phyloP scores from a whole-genome alignment of 2,797 vertebrate genomes.

The Sebastes itinus region DNA sequence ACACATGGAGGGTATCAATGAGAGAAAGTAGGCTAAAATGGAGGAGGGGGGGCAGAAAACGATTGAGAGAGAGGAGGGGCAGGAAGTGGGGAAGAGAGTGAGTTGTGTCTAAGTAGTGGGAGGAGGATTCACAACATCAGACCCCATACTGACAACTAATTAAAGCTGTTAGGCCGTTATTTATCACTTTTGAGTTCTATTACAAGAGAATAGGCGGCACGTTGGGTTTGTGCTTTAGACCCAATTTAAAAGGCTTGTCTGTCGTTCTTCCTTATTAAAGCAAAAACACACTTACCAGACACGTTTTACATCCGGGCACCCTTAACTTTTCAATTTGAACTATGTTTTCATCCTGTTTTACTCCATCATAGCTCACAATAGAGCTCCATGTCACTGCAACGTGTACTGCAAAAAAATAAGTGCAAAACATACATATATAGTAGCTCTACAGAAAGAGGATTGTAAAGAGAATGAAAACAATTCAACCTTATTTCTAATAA shows the following conservation, averaged over 20 bases:
- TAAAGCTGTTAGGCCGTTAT: constrained; percentile 57
- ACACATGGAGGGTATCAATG: constrained; percentile 37
- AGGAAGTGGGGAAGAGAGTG: constrained; percentile 17
- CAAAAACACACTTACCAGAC: constrained; percentile 13
- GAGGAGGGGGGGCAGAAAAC: neutral
- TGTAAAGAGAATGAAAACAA: neutral
- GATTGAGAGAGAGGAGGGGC: constrained; percentile 1
- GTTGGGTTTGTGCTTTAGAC: constrained; percentile 4
- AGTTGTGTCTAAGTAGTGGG: constrained; percentile 16
- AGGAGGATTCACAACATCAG: constrained; percentile 43
- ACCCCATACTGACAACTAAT: constrained; percentile 53
- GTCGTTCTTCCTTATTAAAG: constrained; percentile 15
- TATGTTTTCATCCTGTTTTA: neutral
- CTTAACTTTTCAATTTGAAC: constrained; percentile 16
- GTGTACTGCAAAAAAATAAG: neutral
- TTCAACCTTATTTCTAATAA: neutral
- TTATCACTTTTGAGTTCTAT: constrained; percentile 40
- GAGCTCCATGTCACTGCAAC: neutral
- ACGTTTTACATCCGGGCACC: neutral
- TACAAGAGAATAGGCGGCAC: neutral
- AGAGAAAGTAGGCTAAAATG: constrained; percentile 44
- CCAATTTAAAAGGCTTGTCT: constrained; percentile 28
- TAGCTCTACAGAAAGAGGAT: neutral
- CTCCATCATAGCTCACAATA: neutral
- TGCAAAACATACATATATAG: neutral